phyloP scores from a whole-genome alignment of 2,797 vertebrate species.

The Chaetophractus vellerosus region DNA sequence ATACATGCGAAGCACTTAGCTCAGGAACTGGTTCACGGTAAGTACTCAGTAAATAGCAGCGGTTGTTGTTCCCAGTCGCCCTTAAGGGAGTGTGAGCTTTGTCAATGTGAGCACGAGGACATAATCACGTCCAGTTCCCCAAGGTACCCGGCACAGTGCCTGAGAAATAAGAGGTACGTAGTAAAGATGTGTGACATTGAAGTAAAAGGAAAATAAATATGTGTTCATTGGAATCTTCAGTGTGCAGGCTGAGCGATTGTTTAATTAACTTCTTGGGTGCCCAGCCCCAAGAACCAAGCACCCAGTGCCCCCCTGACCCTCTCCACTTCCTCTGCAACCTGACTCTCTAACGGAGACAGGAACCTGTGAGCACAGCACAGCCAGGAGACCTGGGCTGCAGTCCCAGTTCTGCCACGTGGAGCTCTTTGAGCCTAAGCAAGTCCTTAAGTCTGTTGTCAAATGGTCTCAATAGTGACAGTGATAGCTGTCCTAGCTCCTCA shows the following conservation, averaged over 20 bases:
- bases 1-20: not conserved
- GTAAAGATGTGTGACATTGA: not conserved
- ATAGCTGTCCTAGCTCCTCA: not conserved
- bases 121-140: not conserved
- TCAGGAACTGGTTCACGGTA: not conserved
- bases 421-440: not conserved
- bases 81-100: not conserved
- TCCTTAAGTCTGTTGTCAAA: not conserved
- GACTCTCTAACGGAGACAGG: not conserved
- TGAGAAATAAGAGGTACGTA: not conserved
- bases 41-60: not conserved
- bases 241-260: not conserved
- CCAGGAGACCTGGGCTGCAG: not conserved
- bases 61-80: not conserved
- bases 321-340: not conserved
- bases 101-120: not conserved
- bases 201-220: not conserved
- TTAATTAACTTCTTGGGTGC: not conserved
- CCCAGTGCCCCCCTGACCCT: not conserved
- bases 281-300: not conserved
- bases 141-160: not conserved
- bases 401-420: not conserved
- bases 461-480: not conserved
- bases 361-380: not conserved
- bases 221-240: not conserved